Base-by-base conservation (phyloP, 2,888 invertebrate species). In the Zaprionus lineosus region DNA sequence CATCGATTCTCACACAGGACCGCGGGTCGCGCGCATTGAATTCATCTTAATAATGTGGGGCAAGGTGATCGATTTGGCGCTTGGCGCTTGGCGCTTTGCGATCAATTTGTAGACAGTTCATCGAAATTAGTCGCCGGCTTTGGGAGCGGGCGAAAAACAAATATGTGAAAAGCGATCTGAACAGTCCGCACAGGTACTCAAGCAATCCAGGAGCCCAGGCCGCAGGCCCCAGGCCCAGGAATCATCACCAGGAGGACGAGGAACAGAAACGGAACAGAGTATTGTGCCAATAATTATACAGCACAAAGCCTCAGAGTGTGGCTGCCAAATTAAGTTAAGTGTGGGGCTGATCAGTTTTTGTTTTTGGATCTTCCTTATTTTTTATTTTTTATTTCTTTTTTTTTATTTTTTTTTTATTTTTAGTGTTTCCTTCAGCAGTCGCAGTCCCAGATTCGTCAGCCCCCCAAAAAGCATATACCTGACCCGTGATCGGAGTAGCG, bases 21-120 rank as follows among this genome's bases (percentile, higher is more conserved):
- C 69, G 70, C 71, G 16, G 37, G 41, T 21, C 69, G 70, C 71
- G 69, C 62, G 65, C 64, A 56, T 50, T 51, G 69, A 58, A 66
- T 65, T 70, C 46, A 60, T 70, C 77, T 74, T 87, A 73, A 79
- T 86, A 77, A 77, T 67, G 41, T 82, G 83, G 66, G 59, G 66
- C 63, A 86, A 89, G 90, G 89, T 89, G 89, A 89, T 89, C 89
- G 88, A 89, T 89, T 90, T 89, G 89, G 90, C 89, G n/a, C n/a
- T n/a, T n/a, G n/a, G n/a, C n/a, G n/a, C n/a, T 90, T 89, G 89
- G 90, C 89, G 89, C 89, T 89, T 89, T 74, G 82, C 78, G 88
- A 88, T 88, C 88, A 88, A 88, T 88, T 87, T 88, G 72, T 77
- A 78, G 86, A 83, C 87, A 86, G 83, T 78, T 85, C 76, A 66